Evolutionary conservation across 2,888 invertebrate species (phyloP).

Genomic region (Caenorhabditis drosophilae): DNA sequence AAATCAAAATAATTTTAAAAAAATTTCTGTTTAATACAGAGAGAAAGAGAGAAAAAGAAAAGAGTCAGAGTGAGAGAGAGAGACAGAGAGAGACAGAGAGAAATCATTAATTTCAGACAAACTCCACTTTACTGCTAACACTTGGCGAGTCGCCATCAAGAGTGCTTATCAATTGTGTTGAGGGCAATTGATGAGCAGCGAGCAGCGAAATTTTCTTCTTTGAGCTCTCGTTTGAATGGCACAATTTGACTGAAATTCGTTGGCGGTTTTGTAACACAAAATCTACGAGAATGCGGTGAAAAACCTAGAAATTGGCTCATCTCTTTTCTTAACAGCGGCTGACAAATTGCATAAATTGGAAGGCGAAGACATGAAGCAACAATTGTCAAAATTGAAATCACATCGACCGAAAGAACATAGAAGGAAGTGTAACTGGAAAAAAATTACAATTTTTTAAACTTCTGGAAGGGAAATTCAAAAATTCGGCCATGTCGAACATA

Average conservation of each 20-base stretch:
- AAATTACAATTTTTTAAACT: too few species aligned
- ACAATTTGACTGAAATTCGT: slow-evolving; percentile 16
- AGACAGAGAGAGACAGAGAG: slow-evolving; percentile 8
- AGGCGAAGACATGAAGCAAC: slow-evolving; percentile 51
- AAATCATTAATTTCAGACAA: slow-evolving; percentile 10
- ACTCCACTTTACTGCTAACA: slow-evolving; percentile 32
- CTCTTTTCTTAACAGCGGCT: slow-evolving; percentile 48
- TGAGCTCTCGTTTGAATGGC: slow-evolving; percentile 2
- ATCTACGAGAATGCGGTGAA: neutral
- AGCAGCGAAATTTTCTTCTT: slow-evolving; percentile 24
- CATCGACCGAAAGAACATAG: slow-evolving; percentile 53
- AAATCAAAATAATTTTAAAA: too few species aligned
- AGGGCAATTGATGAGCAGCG: slow-evolving; percentile 23
- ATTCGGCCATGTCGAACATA: too few species aligned
- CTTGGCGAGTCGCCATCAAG: slow-evolving; percentile 34
- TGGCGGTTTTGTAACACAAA: neutral
- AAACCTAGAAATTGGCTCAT: slow-evolving; percentile 43
- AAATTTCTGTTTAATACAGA: too few species aligned
- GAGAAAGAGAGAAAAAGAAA: too few species aligned
- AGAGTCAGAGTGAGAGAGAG: too few species aligned
- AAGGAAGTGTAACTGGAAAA: slow-evolving; percentile 45
- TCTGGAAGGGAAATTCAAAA: too few species aligned
- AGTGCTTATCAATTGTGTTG: slow-evolving; percentile 24
- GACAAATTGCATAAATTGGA: slow-evolving; percentile 53
- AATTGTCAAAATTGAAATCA: slow-evolving; percentile 49